Base-by-base conservation (phyloP, 2,797 vertebrate genomes). In the Xerus rutilus region DNA sequence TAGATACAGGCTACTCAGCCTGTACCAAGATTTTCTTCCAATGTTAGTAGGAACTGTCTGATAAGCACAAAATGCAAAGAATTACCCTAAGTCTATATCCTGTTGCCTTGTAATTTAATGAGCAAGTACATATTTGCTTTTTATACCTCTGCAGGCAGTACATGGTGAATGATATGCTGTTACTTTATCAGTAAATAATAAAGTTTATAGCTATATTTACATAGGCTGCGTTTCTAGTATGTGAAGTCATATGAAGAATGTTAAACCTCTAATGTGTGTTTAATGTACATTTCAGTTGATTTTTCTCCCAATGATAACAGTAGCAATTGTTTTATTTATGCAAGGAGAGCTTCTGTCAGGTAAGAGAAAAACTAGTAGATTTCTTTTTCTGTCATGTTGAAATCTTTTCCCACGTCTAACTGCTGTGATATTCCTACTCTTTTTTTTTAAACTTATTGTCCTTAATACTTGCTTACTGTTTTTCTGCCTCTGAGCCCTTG, bases 161-260 rank as follows among this genome's bases (percentile, higher is more conserved):
- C 49, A 62, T 32, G 69, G 20, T 86, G 21, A 47, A 77, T 35
- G 39, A 79, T 77, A 78, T 95, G 81, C 54, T 95, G 2, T 95
- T 88, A 91, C 76, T 83, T 89, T 93, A 77, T 92, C 52, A 92
- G 86, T 95, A 90, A 97, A 92, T 96, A 93, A 92, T 97, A 93
- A 93, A 87, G 89, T 92, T 94, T 67, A 76, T 81, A 43, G 35
- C 70, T 96, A 0, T 93, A 77, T 96, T 97, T 95, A 64, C 85
- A 84, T 49, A 91, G 69, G 30, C 52, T 93, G 43, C 69, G 73
- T 76, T 96, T 92, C 76, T 23, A 97, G 84, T 43, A 69, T 85
- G 52, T 92, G 54, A 92, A 96, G 72, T 93, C 70, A 79, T 84
- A 54, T 91, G 65, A 96, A 97, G 65, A 97, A 93, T 72, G 43